Conservation (phyloP, 2,797 vertebrate genomes). For the Eulemur albifrons region DNA sequence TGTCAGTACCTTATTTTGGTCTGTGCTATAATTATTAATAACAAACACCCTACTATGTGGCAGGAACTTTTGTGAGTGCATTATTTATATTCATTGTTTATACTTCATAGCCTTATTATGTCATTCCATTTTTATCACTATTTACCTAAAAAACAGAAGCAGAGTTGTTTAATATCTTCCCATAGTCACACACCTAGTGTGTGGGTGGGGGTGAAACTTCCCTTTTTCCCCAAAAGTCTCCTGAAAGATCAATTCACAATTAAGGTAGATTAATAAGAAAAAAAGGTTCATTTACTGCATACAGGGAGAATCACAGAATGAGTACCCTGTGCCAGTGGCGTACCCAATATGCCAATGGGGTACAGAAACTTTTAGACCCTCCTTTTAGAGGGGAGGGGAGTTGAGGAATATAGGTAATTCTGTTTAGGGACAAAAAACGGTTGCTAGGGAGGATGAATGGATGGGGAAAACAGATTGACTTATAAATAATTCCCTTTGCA, state of each 20-base stretch:
- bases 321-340: not conserved
- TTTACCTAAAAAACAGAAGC: not conserved
- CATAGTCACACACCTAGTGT: not conserved
- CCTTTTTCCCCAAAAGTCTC: not conserved
- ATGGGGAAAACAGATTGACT: not conserved
- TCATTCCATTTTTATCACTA: not conserved
- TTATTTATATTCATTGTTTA: not conserved
- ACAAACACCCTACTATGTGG: not conserved
- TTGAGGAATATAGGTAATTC: not conserved
- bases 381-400: not conserved
- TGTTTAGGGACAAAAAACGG: not conserved
- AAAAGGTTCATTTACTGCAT: not conserved
- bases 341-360: not conserved
- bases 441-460: not conserved
- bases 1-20: not conserved
- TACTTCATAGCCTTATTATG: not conserved
- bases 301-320: not conserved
- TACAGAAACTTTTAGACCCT: not conserved
- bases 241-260: not conserved
- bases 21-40: not conserved
- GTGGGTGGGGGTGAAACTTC: not conserved
- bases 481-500: not conserved
- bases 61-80: not conserved
- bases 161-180: not conserved
- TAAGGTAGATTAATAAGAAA: not conserved